Evolutionary conservation across 2,888 invertebrate species (phyloP).

Genomic region (Eilema depressum): DNA sequence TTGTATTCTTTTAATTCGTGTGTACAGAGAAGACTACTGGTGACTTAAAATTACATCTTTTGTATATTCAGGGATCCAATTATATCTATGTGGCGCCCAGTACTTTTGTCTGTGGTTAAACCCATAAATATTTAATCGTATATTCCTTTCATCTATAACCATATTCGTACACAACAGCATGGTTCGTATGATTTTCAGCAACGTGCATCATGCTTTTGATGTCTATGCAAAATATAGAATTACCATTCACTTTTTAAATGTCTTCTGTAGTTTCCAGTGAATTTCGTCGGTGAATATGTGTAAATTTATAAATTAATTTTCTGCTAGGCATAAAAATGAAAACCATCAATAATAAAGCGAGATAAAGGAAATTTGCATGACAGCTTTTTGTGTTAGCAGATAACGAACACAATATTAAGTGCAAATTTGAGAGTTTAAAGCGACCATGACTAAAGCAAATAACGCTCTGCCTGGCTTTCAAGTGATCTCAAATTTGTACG

Average conservation of each 20-base stretch:
- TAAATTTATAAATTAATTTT: constrained; percentile 40
- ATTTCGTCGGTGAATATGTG: constrained; percentile 48
- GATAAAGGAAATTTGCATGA: constrained; percentile 76
- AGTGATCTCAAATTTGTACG: constrained; percentile 65
- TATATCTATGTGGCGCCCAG: constrained; percentile 47
- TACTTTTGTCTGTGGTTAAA: constrained; percentile 73
- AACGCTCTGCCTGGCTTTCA: constrained; percentile 77
- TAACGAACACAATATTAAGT: constrained; percentile 60
- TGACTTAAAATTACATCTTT: neutral
- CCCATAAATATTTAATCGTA: constrained; percentile 63
- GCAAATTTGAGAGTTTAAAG: constrained; percentile 68
- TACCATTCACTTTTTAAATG: constrained; percentile 56
- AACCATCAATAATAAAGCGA: constrained; percentile 50
- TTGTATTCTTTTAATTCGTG: constrained; percentile 64
- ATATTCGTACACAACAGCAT: constrained; percentile 79
- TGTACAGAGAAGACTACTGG: constrained; percentile 75
- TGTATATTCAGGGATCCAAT: neutral
- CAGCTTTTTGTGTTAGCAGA: constrained; percentile 83
- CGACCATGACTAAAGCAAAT: constrained; percentile 55
- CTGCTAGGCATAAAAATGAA: constrained; percentile 46
- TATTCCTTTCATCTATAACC: constrained; percentile 67
- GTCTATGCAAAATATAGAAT: constrained; percentile 75
- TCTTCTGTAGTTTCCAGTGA: constrained; percentile 62
- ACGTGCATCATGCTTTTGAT: constrained; percentile 86
- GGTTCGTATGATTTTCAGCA: constrained; percentile 78